Conservation (phyloP, 1,140 invertebrate species). For the Heterodera schachtii region DNA sequence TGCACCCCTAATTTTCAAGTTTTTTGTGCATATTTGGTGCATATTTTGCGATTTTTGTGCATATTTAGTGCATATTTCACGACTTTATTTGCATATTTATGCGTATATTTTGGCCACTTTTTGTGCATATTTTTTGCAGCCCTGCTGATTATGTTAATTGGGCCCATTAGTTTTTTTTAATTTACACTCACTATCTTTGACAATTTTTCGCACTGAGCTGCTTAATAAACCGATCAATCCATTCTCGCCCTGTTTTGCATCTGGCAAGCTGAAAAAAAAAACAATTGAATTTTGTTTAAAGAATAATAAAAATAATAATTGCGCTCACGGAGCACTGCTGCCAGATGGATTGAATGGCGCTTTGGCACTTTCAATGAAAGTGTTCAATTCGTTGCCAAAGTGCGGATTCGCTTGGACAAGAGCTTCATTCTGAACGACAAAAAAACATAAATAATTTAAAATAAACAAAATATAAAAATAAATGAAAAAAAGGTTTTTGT, state of each 20-base stretch:
- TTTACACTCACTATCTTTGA: constrained; percentile 65
- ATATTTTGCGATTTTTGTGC: no score
- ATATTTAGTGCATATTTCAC: no score
- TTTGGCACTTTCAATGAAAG: constrained; percentile 38
- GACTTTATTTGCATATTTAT: no score
- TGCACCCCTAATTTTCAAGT: no score
- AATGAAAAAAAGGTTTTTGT: not conserved
- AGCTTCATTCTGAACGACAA: constrained; percentile 48
- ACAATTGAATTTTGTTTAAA: not conserved
- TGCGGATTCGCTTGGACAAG: constrained; percentile 64
- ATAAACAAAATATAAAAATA: constrained; percentile 26
- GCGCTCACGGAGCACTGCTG: constrained; percentile 29
- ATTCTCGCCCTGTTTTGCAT: constrained; percentile 65
- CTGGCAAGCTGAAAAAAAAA: constrained; percentile 58
- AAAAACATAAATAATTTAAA: no score
- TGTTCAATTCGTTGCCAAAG: constrained; percentile 59
- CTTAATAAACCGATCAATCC: constrained; percentile 63
- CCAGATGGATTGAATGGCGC: constrained; percentile 44
- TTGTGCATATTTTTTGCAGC: no score
- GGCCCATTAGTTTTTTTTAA: no score
- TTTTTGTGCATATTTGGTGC: no score
- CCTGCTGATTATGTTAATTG: no score
- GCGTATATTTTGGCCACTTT: no score
- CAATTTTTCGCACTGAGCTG: constrained; percentile 62
- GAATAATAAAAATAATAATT: not conserved